Evolutionary conservation across 1,140 invertebrate genomes (phyloP).

Genomic region (Tetramorium alpestre): DNA sequence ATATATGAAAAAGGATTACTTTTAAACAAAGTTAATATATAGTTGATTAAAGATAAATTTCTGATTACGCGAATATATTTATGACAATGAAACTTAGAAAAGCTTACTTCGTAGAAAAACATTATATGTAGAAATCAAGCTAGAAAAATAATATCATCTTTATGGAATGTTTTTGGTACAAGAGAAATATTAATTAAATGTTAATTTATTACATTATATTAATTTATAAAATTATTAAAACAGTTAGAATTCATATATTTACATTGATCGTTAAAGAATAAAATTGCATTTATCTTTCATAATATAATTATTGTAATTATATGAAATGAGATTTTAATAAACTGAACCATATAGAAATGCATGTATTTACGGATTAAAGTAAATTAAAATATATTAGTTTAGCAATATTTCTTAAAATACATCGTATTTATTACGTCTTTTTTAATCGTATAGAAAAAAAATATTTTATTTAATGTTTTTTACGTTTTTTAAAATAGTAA

Average conservation of each 20-base stretch:
- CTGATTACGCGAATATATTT: background rate
- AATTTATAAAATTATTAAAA: background rate
- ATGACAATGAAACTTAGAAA: background rate
- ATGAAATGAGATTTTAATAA: background rate
- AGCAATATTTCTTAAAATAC: background rate
- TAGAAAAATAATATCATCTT: background rate
- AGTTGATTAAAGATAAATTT: too few species aligned
- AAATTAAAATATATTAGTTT: background rate
- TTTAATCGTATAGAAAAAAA: background rate
- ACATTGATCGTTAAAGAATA: background rate
- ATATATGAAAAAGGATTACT: too few species aligned
- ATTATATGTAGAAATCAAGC: background rate
- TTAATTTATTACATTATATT: background rate
- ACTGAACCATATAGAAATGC: background rate
- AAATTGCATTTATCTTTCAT: background rate
- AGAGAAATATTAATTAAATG: background rate
- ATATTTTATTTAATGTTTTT: background rate
- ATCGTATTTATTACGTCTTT: background rate
- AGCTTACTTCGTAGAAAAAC: background rate
- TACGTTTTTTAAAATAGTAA: background rate
- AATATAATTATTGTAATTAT: slow-evolving; percentile 7
- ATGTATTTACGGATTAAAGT: background rate
- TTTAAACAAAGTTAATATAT: too few species aligned
- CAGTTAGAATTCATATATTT: background rate
- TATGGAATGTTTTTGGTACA: background rate